Evolutionary conservation across 2,797 vertebrate genomes (phyloP), one percentile per base, ranked within the genome.

Genomic region (Scomberomorus guttatus): DNA sequence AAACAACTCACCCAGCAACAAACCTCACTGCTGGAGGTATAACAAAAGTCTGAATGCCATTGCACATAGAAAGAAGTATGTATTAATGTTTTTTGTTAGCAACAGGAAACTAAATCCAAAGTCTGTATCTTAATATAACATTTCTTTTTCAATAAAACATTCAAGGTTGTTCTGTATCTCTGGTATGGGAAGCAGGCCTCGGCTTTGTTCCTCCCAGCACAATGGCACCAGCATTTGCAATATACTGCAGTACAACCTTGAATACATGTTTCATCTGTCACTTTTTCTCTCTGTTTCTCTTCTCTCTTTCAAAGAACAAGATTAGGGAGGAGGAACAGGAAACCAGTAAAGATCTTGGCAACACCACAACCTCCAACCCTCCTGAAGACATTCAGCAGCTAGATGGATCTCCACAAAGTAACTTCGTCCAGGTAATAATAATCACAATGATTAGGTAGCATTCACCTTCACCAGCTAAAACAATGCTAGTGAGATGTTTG

Each of bases 1-100:
- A 95, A 97, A 87, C 91, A 94, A 48, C 91, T 96, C 39, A 96
- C 95, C 24, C 91, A 91, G 63, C 92, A 97, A 50, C 97, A 97
- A 78, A 95, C 90, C 11, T 68, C 87, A 1, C 80, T 93, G 12
- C 86, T 97, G 72, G 94, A 97, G 97, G 98, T 99, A 75, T 25
- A 60, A 44, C 13, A 2, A n/a, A n/a, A n/a, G 25, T 58, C 48
- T 50, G 10, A 72, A 32, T 27, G 3, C 11, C 27, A 56, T 9
- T n/a, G 32, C 25, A 39, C 0, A 17, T 29, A 14, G 22, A 46
- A 18, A 7, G 52, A 50, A 50, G 5, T 4, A 15, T 15, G 44
- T 15, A 42, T 29, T 29, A n/a, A 20, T 44, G 25, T 25, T 17
- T 46, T 3, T 42, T 55, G n/a, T 55, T n/a, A 44, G 15, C 34